Percentiles rank a stretch among this genome's conserved stretches.
Evolutionary conservation across 2,888 invertebrate species (phyloP).

Genomic region (Chrysina gloriosa): DNA sequence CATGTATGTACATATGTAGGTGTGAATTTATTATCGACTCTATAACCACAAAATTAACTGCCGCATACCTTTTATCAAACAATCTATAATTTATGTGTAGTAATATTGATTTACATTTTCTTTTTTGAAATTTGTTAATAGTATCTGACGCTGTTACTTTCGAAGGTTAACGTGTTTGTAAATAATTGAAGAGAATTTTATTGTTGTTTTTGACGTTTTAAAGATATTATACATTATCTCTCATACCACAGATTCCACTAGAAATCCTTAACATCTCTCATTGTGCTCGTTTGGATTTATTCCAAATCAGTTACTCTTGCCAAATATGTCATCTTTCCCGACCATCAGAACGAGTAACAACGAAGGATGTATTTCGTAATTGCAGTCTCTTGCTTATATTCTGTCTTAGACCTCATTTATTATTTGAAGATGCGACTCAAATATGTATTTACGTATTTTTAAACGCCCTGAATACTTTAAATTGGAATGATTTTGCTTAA

Average conservation of each 20-base stretch:
- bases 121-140: too few relatives aligned
- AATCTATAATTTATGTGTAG: too few relatives aligned
- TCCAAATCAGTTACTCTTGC: conserved; percentile 4
- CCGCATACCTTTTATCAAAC: too few relatives aligned
- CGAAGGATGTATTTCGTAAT: background rate
- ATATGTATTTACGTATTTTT: background rate
- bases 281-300: background rate
- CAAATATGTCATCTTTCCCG: background rate
- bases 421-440: background rate
- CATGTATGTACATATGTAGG: too few relatives aligned
- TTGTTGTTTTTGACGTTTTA: background rate
- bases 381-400: background rate
- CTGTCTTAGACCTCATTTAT: background rate
- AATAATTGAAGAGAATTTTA: background rate
- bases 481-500: background rate
- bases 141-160: too few relatives aligned
- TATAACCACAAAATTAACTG: too few relatives aligned
- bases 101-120: too few relatives aligned
- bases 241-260: background rate
- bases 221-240: background rate
- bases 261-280: conserved; percentile 7
- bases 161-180: background rate
- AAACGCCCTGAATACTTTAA: background rate
- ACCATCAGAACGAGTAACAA: background rate
- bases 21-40: too few relatives aligned